These are phyloP conservation scores for Okapia johnstoni DNA, from an alignment of 2,113 vertebrate genomes.

Conservation along the genomic window DNA sequence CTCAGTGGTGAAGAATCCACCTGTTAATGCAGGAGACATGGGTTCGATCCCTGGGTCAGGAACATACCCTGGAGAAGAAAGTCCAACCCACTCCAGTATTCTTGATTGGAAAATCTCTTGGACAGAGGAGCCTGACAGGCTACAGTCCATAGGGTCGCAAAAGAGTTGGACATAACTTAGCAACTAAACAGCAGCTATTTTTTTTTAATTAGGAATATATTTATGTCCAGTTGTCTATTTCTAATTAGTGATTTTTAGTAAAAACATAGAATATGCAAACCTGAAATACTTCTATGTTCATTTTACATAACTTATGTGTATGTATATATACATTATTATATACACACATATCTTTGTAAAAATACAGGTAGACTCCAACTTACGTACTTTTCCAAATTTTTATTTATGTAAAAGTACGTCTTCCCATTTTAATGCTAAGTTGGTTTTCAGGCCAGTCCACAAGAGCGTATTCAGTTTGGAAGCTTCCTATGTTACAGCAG, in stretches of 20 bases:
- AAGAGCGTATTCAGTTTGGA: background rate
- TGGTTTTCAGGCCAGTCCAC: background rate
- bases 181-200: background rate
- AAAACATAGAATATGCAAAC: background rate
- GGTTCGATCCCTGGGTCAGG: background rate
- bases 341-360: background rate
- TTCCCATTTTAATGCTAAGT: background rate
- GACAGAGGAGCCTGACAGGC: background rate
- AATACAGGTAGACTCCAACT: background rate
- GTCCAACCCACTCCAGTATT: background rate
- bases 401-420: background rate
- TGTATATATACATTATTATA: background rate
- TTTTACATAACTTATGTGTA: background rate
- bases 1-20: background rate
- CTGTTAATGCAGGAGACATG: background rate
- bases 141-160: rapidly evolving
- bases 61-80: background rate
- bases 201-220: background rate
- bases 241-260: background rate
- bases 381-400: background rate
- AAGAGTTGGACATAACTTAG: background rate
- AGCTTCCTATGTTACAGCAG: too few relatives aligned
- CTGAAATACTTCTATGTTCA: background rate
- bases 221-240: background rate
- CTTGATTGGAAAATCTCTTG: background rate